These are phyloP conservation scores for Adela reaumurella DNA, from an alignment of 2,888 invertebrate species.

Conservation along the genomic window DNA sequence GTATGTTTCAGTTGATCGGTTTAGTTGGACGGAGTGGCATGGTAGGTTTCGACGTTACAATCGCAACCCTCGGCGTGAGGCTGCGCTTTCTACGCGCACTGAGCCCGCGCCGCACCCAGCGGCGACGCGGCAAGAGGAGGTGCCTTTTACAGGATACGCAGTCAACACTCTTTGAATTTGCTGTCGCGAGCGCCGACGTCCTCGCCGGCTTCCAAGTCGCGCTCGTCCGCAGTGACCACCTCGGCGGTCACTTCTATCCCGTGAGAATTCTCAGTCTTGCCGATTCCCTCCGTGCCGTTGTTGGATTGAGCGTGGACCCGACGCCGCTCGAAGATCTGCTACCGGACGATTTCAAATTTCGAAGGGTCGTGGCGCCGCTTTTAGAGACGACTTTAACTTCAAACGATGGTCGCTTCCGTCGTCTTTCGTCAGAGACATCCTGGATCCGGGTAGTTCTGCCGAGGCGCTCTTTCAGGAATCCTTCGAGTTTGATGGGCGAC, in stretches of 20 bases:
- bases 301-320: not conserved
- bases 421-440: too few relatives aligned
- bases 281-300: not conserved
- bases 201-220: not conserved
- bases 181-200: too few relatives aligned
- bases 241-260: not conserved
- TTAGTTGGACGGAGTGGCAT: too few relatives aligned
- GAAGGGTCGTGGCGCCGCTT: too few relatives aligned
- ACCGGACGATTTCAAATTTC: too few relatives aligned
- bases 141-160: conserved; percentile 8
- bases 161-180: conserved; percentile 6
- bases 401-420: not conserved
- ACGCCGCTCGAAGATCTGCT: too few relatives aligned
- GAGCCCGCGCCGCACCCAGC: too few relatives aligned
- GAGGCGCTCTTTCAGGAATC: conserved; percentile 17
- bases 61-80: too few relatives aligned
- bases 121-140: conserved; percentile 11
- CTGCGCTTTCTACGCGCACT: too few relatives aligned
- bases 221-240: too few relatives aligned
- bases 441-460: not conserved
- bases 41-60: too few relatives aligned
- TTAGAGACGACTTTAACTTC: not conserved
- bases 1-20: too few relatives aligned
- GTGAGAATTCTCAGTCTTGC: not conserved
- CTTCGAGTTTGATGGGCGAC: conserved; percentile 30